A percentile compares a stretch with the other conserved stretches of the same genome.
These are phyloP conservation scores for Antheraea assamensis DNA, from an alignment of 2,888 invertebrate species.

Conservation along the genomic window DNA sequence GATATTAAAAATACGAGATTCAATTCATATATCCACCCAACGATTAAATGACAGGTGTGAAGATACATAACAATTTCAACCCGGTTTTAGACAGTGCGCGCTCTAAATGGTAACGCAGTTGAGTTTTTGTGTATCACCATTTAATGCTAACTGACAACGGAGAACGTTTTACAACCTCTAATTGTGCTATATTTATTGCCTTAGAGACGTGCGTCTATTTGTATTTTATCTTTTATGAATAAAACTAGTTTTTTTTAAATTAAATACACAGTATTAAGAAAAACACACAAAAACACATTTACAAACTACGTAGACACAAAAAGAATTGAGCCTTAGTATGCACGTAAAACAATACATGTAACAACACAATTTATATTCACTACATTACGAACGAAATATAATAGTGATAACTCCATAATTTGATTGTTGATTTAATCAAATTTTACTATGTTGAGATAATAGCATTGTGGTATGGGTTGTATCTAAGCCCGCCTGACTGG, in stretches of 20 bases:
- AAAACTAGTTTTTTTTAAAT: background rate
- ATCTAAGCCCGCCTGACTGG: too few species aligned
- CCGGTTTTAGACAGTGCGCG: constrained; percentile 10
- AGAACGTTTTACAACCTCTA: constrained; percentile 66
- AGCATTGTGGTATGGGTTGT: too few species aligned
- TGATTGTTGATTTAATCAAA: too few species aligned
- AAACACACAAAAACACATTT: too few species aligned
- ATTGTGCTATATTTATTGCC: constrained; percentile 66
- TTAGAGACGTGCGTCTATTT: constrained; percentile 27
- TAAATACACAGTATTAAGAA: too few species aligned
- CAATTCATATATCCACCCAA: background rate
- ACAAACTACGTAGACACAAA: too few species aligned
- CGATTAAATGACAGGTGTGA: constrained; percentile 11
- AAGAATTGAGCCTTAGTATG: too few species aligned
- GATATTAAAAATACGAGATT: background rate
- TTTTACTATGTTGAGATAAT: too few species aligned
- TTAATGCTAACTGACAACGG: constrained; percentile 56
- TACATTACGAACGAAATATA: too few species aligned
- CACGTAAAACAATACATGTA: too few species aligned
- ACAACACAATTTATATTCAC: too few species aligned
- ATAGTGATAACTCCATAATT: too few species aligned
- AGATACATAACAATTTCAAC: constrained; percentile 15
- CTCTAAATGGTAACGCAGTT: constrained; percentile 19
- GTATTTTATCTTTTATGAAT: background rate
- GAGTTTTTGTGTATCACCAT: constrained; percentile 49